A percentile compares a stretch with the other conserved stretches of the same genome.
Evolutionary conservation across 2,888 invertebrate species (phyloP).

Genomic region (Operophtera brumata): DNA sequence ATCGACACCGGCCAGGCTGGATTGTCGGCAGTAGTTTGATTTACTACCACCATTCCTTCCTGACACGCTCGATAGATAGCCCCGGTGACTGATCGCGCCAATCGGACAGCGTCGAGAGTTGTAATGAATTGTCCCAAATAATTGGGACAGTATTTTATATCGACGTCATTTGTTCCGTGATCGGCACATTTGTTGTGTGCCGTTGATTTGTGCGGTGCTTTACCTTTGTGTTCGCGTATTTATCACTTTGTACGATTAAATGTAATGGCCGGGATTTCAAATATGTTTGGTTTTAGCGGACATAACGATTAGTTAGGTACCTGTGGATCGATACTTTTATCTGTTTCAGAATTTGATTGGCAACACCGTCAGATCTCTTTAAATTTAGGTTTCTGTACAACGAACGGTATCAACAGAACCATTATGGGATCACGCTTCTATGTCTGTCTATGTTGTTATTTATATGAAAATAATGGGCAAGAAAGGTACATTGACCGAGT

Average conservation of each 20-base stretch:
- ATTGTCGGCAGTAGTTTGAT: slow-evolving; percentile 77
- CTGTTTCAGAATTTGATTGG: too few relatives aligned
- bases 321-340: neutral
- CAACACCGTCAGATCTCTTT: too few relatives aligned
- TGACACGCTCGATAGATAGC: slow-evolving; percentile 58
- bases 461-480: too few relatives aligned
- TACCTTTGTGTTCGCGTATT: slow-evolving; percentile 63
- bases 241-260: slow-evolving; percentile 46
- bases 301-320: slow-evolving; percentile 7
- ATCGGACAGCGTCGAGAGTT: slow-evolving; percentile 70
- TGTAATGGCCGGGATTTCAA: slow-evolving; percentile 25
- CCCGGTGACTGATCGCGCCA: slow-evolving; percentile 56
- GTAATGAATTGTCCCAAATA: slow-evolving; percentile 81
- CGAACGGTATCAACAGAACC: too few relatives aligned
- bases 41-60: slow-evolving; percentile 76
- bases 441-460: too few relatives aligned
- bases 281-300: slow-evolving; percentile 7
- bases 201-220: slow-evolving; percentile 75
- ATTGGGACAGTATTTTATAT: slow-evolving; percentile 80
- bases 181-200: slow-evolving; percentile 71
- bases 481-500: too few relatives aligned
- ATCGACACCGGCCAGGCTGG: slow-evolving; percentile 76
- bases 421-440: too few relatives aligned
- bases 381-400: too few relatives aligned
- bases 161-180: slow-evolving; percentile 73